Evolutionary conservation across 1,140 invertebrate species (phyloP).

Genomic region (Arctopsyche grandis): DNA sequence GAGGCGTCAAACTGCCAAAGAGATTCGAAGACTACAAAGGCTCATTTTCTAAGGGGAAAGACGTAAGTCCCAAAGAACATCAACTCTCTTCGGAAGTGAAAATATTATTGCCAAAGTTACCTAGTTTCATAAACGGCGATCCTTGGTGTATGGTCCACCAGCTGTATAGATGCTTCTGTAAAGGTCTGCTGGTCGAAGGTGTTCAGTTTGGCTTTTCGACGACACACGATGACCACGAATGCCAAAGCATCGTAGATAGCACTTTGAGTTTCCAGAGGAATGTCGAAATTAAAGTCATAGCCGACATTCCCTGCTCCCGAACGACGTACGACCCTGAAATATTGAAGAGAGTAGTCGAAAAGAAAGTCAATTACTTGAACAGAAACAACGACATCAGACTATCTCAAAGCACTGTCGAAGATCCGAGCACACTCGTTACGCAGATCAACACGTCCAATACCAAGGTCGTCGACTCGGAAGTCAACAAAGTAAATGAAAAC

Average conservation of each 20-base stretch:
- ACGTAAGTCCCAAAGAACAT: constrained; percentile 7
- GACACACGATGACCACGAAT: background rate
- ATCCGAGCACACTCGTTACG: background rate
- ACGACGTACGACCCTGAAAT: background rate
- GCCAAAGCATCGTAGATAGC: background rate
- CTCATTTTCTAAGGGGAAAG: constrained; percentile 35
- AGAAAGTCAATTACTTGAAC: background rate
- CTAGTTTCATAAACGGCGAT: background rate
- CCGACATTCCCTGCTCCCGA: background rate
- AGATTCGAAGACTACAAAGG: constrained; percentile 60
- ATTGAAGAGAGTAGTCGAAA: background rate
- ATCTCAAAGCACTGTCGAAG: background rate
- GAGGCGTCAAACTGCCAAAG: constrained; percentile 58
- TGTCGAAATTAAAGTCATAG: background rate
- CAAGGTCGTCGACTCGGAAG: background rate
- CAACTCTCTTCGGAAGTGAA: background rate
- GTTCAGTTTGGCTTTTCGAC: constrained; percentile 5
- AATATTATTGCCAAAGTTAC: constrained; percentile 27
- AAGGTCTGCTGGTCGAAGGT: background rate
- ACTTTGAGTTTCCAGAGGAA: background rate
- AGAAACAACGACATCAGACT: background rate
- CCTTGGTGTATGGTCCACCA: constrained; percentile 39
- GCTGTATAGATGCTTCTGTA: constrained; percentile 37
- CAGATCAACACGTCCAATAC: too few species aligned
- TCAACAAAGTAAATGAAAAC: background rate